A percentile compares a stretch with the other conserved stretches of the same genome.
phyloP scores from a whole-genome alignment of 2,113 vertebrate species.

The Isichthys henryi region DNA sequence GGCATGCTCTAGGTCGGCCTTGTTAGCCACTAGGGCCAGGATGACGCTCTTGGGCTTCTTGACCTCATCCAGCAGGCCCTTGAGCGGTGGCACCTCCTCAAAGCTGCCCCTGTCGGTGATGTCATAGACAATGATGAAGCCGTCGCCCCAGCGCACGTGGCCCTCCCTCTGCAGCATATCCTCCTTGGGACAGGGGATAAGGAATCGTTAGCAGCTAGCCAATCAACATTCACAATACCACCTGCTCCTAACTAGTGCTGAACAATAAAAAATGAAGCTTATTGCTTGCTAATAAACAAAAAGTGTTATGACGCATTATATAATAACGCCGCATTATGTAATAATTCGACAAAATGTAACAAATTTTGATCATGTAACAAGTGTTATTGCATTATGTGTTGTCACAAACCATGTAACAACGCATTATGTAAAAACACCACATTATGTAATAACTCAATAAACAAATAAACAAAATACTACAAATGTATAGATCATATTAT shows the following conservation, averaged over 20 bases:
- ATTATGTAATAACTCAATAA: too few species aligned
- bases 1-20: slow-evolving; percentile 88
- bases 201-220: not conserved
- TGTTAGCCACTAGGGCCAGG: slow-evolving; percentile 90
- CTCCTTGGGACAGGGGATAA: slow-evolving; percentile 61
- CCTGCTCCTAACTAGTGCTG: not conserved
- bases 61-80: slow-evolving; percentile 83
- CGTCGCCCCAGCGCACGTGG: slow-evolving; percentile 92
- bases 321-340: too few species aligned
- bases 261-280: not conserved
- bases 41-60: slow-evolving; percentile 91
- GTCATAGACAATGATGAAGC: slow-evolving; percentile 90
- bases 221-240: not conserved
- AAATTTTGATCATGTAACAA: too few species aligned
- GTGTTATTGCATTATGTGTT: too few species aligned
- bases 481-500: too few species aligned
- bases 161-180: slow-evolving; percentile 86
- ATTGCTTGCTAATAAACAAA: not conserved
- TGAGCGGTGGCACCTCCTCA: slow-evolving; percentile 80
- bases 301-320: too few species aligned
- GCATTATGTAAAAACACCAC: too few species aligned
- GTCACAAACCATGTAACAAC: too few species aligned
- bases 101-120: slow-evolving; percentile 95
- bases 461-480: too few species aligned
- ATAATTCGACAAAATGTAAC: too few species aligned